Conservation (phyloP, 2,113 vertebrate species). For the Takifugu bimaculatus region DNA sequence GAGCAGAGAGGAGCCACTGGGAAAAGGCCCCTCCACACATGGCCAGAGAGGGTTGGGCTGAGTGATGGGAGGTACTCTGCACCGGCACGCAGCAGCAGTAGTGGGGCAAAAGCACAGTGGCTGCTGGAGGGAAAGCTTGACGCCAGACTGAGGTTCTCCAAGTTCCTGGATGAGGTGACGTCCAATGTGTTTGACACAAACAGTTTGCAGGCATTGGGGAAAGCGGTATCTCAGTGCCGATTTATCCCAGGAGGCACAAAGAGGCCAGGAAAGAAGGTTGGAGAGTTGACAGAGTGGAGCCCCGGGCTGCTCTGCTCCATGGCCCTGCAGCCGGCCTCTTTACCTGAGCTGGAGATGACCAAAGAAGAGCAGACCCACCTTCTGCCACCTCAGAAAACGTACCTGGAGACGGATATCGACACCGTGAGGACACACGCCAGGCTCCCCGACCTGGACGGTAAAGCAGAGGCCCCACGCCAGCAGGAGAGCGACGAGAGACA, state of each 20-base stretch:
- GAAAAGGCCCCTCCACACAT: background rate
- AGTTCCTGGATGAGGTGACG: conserved; percentile 85
- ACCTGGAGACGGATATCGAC: conserved; percentile 71
- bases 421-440: conserved; percentile 53
- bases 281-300: conserved; percentile 11
- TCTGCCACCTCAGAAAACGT: conserved; percentile 51
- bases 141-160: conserved; percentile 82
- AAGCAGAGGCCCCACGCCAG: conserved; percentile 6
- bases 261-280: background rate
- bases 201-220: conserved; percentile 72
- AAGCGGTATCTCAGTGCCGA: conserved; percentile 29
- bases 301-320: conserved; percentile 17
- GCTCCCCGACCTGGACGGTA: conserved; percentile 23
- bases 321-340: conserved; percentile 30
- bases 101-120: conserved; percentile 48
- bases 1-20: conserved; percentile 36
- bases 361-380: conserved; percentile 23
- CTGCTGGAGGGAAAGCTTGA: conserved; percentile 69
- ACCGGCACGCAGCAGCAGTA: conserved; percentile 4
- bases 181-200: conserved; percentile 76
- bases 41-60: conserved; percentile 13
- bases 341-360: conserved; percentile 18
- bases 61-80: conserved; percentile 55
- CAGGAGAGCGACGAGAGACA: conserved; percentile 31
- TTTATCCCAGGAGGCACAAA: conserved; percentile 1